phyloP scores from a whole-genome alignment of 53 echinoderm and acorn worm genomes.

The Echinarachnius parma region DNA sequence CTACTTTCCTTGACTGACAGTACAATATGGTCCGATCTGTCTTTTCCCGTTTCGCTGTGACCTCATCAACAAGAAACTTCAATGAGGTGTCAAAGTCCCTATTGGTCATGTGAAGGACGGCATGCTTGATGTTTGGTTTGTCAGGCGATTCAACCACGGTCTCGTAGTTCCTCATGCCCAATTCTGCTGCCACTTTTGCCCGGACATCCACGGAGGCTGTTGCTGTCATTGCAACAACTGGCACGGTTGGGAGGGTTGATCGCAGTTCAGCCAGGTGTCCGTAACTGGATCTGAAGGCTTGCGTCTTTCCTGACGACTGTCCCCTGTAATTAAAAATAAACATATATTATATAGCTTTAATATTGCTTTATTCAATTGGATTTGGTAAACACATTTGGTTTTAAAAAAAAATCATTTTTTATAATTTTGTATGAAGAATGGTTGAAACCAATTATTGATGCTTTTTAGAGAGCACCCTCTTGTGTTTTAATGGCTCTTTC shows the following conservation, averaged over 20 bases:
- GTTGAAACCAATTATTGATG: too few species aligned
- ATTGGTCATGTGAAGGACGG: slow-evolving; percentile 3
- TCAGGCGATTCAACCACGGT: slow-evolving; percentile 6
- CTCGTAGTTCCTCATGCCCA: slow-evolving; percentile 33
- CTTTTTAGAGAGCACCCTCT: too few species aligned
- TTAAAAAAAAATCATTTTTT: too few species aligned
- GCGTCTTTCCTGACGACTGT: slow-evolving; percentile 32
- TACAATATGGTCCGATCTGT: slow-evolving; percentile 29
- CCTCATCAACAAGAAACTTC: slow-evolving; percentile 15
- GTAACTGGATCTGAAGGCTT: slow-evolving; percentile 31
- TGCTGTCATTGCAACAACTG: slow-evolving; percentile 49
- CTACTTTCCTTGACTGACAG: slow-evolving; percentile 44
- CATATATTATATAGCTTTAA: not conserved
- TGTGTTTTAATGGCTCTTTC: too few species aligned
- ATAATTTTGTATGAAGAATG: too few species aligned
- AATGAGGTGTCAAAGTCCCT: slow-evolving; percentile 27
- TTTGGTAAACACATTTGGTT: too few species aligned
- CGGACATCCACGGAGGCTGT: slow-evolving; percentile 31
- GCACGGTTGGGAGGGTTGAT: slow-evolving; percentile 10
- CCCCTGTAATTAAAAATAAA: slow-evolving; percentile 22
- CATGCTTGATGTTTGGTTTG: slow-evolving; percentile 34
- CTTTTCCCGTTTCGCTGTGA: not conserved
- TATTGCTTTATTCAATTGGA: too few species aligned
- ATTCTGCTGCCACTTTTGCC: not conserved
- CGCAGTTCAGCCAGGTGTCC: slow-evolving; percentile 22